Evolutionary conservation across 2,113 vertebrate species (phyloP).

Genomic region (Thunnus maccoyii): DNA sequence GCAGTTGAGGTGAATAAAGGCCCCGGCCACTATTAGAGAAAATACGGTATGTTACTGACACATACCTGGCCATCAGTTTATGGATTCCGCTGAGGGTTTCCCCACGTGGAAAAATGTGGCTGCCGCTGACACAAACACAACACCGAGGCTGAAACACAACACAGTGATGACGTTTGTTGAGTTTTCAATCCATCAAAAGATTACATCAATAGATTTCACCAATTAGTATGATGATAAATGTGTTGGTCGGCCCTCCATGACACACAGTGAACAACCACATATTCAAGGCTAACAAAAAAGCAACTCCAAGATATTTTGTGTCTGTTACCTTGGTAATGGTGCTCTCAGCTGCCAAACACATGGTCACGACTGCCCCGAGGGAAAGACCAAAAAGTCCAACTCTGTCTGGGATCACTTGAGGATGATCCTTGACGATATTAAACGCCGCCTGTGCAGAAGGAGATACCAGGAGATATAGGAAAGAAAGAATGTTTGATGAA

Average conservation of each 20-base stretch:
- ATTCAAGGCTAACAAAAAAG: not conserved
- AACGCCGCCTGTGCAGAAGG: slow-evolving; percentile 72
- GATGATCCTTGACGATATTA: slow-evolving; percentile 72
- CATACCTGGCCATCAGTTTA: not conserved
- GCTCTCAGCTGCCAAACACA: slow-evolving; percentile 66
- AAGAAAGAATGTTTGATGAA: not conserved
- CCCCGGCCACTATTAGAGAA: too few relatives aligned
- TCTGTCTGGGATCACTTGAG: slow-evolving; percentile 69
- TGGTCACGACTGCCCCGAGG: slow-evolving; percentile 60
- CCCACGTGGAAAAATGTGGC: not conserved
- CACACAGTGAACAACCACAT: not conserved
- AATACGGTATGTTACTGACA: not conserved
- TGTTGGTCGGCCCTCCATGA: not conserved
- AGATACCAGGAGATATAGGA: not conserved
- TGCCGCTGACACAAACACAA: slow-evolving; percentile 78
- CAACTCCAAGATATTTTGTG: not conserved
- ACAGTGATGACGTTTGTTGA: not conserved
- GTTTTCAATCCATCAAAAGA: too few relatives aligned
- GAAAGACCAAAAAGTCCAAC: slow-evolving; percentile 81
- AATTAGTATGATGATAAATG: too few relatives aligned
- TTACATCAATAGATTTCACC: too few relatives aligned
- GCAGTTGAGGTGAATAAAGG: too few relatives aligned
- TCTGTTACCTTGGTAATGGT: slow-evolving; percentile 48
- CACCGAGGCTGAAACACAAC: slow-evolving; percentile 75
- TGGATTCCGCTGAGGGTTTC: fast-evolving